Conservation (phyloP, 2,888 invertebrate species). For the Cephalotes varians region DNA sequence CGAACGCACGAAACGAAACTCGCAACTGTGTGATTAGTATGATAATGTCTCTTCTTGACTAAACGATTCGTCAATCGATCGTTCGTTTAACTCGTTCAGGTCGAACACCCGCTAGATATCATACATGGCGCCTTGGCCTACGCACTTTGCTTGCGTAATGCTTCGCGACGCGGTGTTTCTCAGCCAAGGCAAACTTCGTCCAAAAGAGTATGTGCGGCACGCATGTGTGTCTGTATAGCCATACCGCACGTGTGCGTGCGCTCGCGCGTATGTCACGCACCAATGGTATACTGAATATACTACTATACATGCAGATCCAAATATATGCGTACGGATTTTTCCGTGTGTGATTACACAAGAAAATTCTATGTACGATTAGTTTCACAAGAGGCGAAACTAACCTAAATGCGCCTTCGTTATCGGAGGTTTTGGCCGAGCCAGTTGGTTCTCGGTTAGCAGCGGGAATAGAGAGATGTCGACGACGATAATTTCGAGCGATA, state of each 20-base stretch:
- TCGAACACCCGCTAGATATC: constrained; percentile 63
- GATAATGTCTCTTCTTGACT: background rate
- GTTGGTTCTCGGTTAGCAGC: background rate
- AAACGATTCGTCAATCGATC: constrained; percentile 1
- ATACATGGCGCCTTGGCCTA: constrained; percentile 72
- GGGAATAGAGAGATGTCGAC: constrained; percentile 33
- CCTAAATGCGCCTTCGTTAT: constrained; percentile 19
- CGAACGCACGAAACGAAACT: background rate
- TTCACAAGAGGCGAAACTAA: constrained; percentile 7
- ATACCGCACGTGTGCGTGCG: background rate
- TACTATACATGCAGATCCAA: background rate
- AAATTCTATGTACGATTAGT: background rate
- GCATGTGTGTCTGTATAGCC: constrained; percentile 2
- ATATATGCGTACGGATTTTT: background rate
- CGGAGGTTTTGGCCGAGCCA: background rate
- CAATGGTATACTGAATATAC: no score
- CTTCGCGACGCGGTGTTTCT: constrained; percentile 53
- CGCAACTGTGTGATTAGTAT: constrained; percentile 7
- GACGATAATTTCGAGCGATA: constrained; percentile 52
- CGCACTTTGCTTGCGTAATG: constrained; percentile 73
- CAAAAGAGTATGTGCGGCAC: background rate
- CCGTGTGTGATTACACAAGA: background rate
- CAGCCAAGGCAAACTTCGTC: constrained; percentile 58
- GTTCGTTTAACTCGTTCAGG: background rate
- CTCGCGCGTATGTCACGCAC: background rate